phyloP scores from a whole-genome alignment of 2,113 vertebrate species.

The Piprites chloris region DNA sequence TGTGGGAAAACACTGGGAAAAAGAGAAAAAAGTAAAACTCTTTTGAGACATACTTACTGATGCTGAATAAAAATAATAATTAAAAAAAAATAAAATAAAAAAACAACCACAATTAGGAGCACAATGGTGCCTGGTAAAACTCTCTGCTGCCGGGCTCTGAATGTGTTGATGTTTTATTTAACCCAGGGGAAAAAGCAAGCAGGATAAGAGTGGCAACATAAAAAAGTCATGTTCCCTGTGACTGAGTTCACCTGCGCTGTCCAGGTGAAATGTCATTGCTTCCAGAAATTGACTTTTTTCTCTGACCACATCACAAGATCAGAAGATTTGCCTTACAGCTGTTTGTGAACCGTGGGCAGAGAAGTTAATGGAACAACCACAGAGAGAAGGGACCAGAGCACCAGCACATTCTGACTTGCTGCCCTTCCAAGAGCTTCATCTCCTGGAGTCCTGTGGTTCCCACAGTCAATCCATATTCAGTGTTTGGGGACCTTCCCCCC shows the following conservation, averaged over 20 bases:
- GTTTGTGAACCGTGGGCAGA: not conserved
- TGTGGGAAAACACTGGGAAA: not conserved
- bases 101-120: not conserved
- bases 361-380: not conserved
- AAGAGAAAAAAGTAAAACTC: not conserved
- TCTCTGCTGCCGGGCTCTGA: not conserved
- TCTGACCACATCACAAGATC: not conserved
- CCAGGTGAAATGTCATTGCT: not conserved
- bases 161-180: not conserved
- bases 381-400: not conserved
- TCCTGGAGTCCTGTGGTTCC: not conserved
- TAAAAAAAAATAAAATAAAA: too few species aligned
- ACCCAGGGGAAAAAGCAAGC: not conserved
- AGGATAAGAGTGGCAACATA: not conserved
- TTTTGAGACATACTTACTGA: not conserved
- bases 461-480: not conserved
- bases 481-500: accelerated
- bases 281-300: not conserved
- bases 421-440: not conserved
- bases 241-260: not conserved
- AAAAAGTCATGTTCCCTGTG: not conserved
- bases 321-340: not conserved
- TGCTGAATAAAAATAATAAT: not conserved
- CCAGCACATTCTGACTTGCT: not conserved
- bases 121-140: not conserved